phyloP scores from a whole-genome alignment of 2,888 invertebrate genomes.

The Acanthopleura granulata region DNA sequence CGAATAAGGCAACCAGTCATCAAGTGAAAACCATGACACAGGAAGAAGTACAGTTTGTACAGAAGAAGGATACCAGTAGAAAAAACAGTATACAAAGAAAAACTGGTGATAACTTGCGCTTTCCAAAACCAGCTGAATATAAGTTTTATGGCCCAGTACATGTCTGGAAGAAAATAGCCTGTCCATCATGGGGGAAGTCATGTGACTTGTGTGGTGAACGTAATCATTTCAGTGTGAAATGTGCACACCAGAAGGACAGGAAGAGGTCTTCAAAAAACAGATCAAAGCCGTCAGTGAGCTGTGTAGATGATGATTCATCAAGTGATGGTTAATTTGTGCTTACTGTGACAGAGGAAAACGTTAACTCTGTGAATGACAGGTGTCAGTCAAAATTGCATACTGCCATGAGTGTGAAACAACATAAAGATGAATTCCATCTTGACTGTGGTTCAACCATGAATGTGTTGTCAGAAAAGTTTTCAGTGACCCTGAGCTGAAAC shows the following conservation, averaged over 20 bases:
- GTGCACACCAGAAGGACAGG: not conserved
- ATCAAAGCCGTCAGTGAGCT: not conserved
- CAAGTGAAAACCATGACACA: conserved; percentile 6
- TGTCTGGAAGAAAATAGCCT: not conserved
- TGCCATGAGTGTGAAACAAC: not conserved
- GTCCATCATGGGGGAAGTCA: conserved; percentile 13
- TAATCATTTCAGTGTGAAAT: too few relatives aligned
- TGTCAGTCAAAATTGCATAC: not conserved
- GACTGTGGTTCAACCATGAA: not conserved
- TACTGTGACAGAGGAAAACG: not conserved
- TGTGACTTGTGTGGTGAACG: conserved; percentile 9
- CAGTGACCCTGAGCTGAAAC: not conserved
- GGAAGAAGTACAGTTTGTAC: conserved; percentile 10
- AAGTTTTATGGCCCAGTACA: conserved; percentile 1
- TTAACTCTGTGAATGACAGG: not conserved
- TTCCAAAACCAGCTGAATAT: not conserved
- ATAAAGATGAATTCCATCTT: not conserved
- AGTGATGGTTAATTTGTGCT: conserved; percentile 4
- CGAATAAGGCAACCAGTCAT: not conserved
- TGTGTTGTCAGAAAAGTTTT: too few relatives aligned
- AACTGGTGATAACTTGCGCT: not conserved
- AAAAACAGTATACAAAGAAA: not conserved
- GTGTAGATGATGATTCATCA: not conserved
- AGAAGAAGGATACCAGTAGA: not conserved
- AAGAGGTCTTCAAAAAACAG: not conserved